phyloP scores from a whole-genome alignment of 2,888 invertebrate species.

The Xiphydria camelus region DNA sequence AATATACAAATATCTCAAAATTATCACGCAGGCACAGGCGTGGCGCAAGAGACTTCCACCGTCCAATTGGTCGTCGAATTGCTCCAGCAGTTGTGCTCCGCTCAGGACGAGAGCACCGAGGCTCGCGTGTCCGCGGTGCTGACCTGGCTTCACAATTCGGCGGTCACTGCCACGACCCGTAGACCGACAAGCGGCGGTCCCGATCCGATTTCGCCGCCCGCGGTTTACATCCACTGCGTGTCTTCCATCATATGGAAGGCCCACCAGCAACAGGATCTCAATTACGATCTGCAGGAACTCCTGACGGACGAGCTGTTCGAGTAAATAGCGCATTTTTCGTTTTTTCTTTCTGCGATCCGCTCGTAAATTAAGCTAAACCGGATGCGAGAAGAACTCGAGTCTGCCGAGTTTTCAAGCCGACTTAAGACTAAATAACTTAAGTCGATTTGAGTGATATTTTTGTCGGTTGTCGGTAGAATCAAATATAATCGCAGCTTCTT shows the following conservation, averaged over 20 bases:
- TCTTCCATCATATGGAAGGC: slow-evolving; percentile 81
- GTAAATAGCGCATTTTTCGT: slow-evolving; percentile 42
- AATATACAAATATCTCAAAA: too few species aligned
- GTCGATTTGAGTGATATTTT: neutral
- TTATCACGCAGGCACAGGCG: slow-evolving; percentile 35
- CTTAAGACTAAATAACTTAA: too few species aligned
- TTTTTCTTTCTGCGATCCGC: too few species aligned
- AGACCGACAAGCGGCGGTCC: slow-evolving; percentile 26
- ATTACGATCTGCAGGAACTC: slow-evolving; percentile 68
- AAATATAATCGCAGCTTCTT: too few species aligned
- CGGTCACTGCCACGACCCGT: slow-evolving; percentile 58
- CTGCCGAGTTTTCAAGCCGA: too few species aligned
- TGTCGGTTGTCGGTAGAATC: too few species aligned
- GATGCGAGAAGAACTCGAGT: too few species aligned
- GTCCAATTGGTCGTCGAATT: slow-evolving; percentile 76
- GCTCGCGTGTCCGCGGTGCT: slow-evolving; percentile 71
- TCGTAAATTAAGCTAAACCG: too few species aligned
- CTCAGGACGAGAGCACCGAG: slow-evolving; percentile 62
- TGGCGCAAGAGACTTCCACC: slow-evolving; percentile 48
- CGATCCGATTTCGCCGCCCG: slow-evolving; percentile 53
- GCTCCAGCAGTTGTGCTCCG: slow-evolving; percentile 76
- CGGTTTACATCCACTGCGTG: slow-evolving; percentile 73
- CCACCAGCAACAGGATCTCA: slow-evolving; percentile 63
- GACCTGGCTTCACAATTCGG: slow-evolving; percentile 71
- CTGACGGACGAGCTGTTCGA: slow-evolving; percentile 78